Evolutionary conservation across 2,113 vertebrate species (phyloP).

Genomic region (Tachuris rubrigastra): DNA sequence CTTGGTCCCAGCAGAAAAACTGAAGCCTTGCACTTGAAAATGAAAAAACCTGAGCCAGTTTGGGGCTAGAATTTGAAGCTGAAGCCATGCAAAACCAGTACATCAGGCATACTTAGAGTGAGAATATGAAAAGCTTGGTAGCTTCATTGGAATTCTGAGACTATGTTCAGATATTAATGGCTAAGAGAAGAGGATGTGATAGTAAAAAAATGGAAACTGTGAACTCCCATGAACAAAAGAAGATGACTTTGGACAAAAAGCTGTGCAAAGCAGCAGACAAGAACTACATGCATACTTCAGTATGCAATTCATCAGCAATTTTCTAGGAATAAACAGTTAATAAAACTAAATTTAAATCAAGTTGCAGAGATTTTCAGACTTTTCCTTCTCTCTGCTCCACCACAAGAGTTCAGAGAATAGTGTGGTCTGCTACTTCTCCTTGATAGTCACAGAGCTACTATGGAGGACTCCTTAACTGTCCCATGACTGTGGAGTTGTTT

Average conservation of each 20-base stretch:
- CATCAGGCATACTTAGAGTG: not conserved
- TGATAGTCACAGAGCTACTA: not conserved
- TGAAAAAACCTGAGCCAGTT: not conserved
- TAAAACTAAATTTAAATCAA: not conserved
- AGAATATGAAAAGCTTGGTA: not conserved
- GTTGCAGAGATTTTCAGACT: not conserved
- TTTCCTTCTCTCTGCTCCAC: not conserved
- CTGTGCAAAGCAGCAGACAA: not conserved
- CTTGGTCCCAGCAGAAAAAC: not conserved
- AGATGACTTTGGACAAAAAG: not conserved
- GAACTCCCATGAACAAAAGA: not conserved
- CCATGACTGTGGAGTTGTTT: not conserved
- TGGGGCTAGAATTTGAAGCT: not conserved
- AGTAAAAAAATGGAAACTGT: not conserved
- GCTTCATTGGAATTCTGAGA: not conserved
- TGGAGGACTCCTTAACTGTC: not conserved
- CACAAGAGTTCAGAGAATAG: not conserved
- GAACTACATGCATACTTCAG: not conserved
- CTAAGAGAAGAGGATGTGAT: not conserved
- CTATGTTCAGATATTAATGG: not conserved
- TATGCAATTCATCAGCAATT: not conserved
- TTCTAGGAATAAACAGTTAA: not conserved
- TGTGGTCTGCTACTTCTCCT: not conserved
- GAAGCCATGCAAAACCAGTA: not conserved
- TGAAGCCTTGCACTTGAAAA: not conserved